These are phyloP conservation scores for Corynorhinus townsendii DNA, from an alignment of 2,113 vertebrate genomes.

Conservation along the genomic window DNA sequence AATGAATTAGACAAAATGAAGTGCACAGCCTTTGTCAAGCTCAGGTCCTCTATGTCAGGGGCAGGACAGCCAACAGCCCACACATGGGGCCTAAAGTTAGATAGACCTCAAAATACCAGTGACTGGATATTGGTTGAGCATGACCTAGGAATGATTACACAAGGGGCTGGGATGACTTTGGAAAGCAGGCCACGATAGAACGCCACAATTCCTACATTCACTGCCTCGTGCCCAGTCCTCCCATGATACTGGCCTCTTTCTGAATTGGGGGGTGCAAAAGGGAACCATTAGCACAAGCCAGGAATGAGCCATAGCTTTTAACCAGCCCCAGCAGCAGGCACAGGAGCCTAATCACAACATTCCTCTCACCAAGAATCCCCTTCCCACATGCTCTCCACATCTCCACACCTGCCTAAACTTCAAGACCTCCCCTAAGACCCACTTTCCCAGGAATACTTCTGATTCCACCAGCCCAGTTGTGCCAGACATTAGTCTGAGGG, in stretches of 20 bases:
- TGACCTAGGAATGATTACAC: neutral
- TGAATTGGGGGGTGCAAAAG: neutral
- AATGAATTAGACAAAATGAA: neutral
- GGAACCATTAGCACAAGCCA: neutral
- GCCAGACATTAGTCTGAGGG: neutral
- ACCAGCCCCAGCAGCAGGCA: neutral
- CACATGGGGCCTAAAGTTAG: neutral
- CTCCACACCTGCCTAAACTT: neutral
- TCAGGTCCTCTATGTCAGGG: neutral
- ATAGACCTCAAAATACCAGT: neutral
- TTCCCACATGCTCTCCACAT: neutral
- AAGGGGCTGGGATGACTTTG: neutral
- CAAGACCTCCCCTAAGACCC: neutral
- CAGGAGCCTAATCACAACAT: neutral
- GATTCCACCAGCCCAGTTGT: too few species aligned
- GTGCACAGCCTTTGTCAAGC: neutral
- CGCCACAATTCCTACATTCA: neutral
- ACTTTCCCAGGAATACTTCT: neutral
- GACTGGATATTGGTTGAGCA: neutral
- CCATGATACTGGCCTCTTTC: neutral
- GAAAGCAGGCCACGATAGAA: neutral
- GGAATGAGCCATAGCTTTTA: neutral
- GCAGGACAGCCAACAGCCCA: neutral
- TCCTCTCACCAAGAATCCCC: neutral
- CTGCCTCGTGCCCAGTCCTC: neutral